Evolutionary conservation across 2,797 vertebrate genomes (phyloP).

Genomic region (Gastrophryne carolinensis): DNA sequence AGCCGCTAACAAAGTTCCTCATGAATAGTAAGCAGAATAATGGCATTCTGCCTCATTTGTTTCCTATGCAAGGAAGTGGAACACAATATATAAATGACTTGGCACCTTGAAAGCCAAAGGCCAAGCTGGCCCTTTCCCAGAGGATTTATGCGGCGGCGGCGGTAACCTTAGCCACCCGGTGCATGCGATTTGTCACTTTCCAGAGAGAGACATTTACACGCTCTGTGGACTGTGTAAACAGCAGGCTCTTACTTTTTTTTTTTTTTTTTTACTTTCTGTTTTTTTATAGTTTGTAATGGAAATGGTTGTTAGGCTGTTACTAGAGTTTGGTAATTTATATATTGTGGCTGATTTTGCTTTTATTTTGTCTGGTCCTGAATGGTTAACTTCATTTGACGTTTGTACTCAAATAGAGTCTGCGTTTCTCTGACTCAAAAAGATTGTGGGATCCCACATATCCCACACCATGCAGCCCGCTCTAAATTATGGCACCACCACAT

Average conservation of each 20-base stretch:
- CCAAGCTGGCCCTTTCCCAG: constrained; percentile 35
- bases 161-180: constrained; percentile 31
- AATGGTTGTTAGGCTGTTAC: neutral
- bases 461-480: too few species aligned
- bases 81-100: constrained; percentile 52
- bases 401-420: too few species aligned
- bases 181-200: constrained; percentile 44
- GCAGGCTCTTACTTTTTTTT: constrained; percentile 5
- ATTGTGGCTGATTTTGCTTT: too few species aligned
- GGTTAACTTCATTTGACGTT: too few species aligned
- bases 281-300: constrained; percentile 42
- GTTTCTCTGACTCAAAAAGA: too few species aligned
- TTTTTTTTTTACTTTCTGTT: constrained; percentile 12
- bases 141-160: constrained; percentile 28
- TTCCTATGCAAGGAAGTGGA: constrained; percentile 52
- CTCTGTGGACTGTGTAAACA: constrained; percentile 48
- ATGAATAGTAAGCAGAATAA: constrained; percentile 21
- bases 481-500: too few species aligned
- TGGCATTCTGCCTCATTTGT: constrained; percentile 48
- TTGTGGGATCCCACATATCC: too few species aligned
- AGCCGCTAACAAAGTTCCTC: neutral
- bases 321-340: neutral
- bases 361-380: too few species aligned
- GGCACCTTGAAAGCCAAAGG: constrained; percentile 51
- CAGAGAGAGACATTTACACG: constrained; percentile 40